Evolutionary conservation across 2,797 vertebrate genomes (phyloP).

Genomic region (Silurus lanzhouensis): DNA sequence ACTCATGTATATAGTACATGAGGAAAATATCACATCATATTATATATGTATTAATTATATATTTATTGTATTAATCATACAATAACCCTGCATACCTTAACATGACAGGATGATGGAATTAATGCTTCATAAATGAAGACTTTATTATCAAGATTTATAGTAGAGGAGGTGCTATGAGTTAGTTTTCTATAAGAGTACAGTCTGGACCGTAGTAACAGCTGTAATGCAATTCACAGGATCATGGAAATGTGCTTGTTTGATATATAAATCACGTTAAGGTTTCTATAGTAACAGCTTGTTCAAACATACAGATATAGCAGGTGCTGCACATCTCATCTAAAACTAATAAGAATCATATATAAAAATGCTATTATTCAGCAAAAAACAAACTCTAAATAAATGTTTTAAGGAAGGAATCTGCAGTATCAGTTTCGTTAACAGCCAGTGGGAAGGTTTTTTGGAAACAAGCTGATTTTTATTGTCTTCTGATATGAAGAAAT

Average conservation of each 20-base stretch:
- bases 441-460: background rate
- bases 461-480: background rate
- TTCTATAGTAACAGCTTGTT: slow-evolving; percentile 25
- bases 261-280: background rate
- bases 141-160: background rate
- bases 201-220: background rate
- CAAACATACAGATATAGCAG: background rate
- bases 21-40: background rate
- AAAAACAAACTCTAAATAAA: background rate
- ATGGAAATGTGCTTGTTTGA: background rate
- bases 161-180: background rate
- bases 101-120: background rate
- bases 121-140: background rate
- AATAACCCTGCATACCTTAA: background rate
- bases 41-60: background rate
- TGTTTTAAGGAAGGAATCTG: background rate
- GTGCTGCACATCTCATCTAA: background rate
- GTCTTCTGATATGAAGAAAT: background rate
- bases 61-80: background rate
- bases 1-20: background rate
- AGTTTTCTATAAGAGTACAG: background rate
- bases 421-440: background rate
- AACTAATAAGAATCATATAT: background rate
- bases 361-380: background rate
- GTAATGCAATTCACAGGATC: background rate